Percentiles rank a stretch among this genome's conserved stretches.
phyloP scores from a whole-genome alignment of 2,888 invertebrate species.

The Caenorhabditis doughertyi region DNA sequence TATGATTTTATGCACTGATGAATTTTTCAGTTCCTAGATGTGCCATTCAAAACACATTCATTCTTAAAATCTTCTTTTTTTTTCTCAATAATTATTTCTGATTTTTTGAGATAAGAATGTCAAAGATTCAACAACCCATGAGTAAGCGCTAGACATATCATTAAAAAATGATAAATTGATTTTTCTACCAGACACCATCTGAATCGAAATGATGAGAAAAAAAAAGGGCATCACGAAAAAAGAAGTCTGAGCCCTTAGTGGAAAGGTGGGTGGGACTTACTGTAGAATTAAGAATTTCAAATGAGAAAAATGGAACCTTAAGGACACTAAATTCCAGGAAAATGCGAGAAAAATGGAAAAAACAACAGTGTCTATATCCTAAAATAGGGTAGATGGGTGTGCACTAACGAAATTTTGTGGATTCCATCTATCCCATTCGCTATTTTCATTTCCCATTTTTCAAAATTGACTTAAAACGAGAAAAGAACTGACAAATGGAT shows the following conservation, averaged over 20 bases:
- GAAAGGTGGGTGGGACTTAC: conserved; percentile 12
- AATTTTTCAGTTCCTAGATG: neutral
- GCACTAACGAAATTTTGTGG: conserved; percentile 32
- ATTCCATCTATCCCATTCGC: neutral
- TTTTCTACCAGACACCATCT: neutral
- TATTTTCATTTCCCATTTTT: conserved; percentile 16
- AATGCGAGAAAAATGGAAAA: neutral
- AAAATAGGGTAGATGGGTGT: conserved; percentile 26
- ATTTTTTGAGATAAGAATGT: neutral
- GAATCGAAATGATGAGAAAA: neutral
- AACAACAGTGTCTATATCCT: conserved; percentile 30
- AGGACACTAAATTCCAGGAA: conserved; percentile 19
- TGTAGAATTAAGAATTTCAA: conserved; percentile 5
- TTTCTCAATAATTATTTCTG: neutral
- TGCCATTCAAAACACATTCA: neutral
- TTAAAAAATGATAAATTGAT: no score
- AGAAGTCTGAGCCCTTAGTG: neutral
- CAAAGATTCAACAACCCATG: neutral
- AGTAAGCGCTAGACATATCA: conserved; percentile 24
- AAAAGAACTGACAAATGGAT: conserved; percentile 5
- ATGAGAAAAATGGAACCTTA: conserved; percentile 6
- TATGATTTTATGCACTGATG: conserved; percentile 37
- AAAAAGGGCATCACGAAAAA: neutral
- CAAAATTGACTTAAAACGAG: neutral
- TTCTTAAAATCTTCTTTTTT: neutral